phyloP scores from a whole-genome alignment of 2,888 invertebrate genomes.

The Sussaba pulchella region DNA sequence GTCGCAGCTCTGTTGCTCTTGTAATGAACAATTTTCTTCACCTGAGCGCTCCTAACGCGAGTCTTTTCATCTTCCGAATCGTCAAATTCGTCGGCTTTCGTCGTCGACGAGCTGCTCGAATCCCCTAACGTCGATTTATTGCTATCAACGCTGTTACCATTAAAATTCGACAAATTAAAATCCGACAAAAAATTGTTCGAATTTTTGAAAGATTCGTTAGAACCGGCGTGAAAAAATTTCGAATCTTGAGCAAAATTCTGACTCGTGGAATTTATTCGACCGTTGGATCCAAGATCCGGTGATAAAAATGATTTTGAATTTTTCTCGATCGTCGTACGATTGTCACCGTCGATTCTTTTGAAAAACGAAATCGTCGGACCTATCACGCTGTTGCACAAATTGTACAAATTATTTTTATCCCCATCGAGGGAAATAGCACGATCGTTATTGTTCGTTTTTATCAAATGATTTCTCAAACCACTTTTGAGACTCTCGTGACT shows the following conservation, averaged over 20 bases:
- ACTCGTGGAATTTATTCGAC: slow-evolving; percentile 29
- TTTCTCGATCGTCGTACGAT: slow-evolving; percentile 35
- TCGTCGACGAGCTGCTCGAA: slow-evolving; percentile 76
- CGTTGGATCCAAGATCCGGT: slow-evolving; percentile 26
- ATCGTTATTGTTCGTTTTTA: slow-evolving; percentile 66
- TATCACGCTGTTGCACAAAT: slow-evolving; percentile 52
- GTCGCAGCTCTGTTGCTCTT: slow-evolving; percentile 87
- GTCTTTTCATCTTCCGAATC: slow-evolving; percentile 74
- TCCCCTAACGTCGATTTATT: slow-evolving; percentile 78
- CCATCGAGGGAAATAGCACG: slow-evolving; percentile 60
- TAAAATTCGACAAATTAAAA: slow-evolving; percentile 43
- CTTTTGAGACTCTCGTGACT: slow-evolving; percentile 78
- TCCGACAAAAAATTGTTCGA: slow-evolving; percentile 40
- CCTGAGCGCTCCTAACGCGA: slow-evolving; percentile 78
- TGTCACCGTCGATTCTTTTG: slow-evolving; percentile 44
- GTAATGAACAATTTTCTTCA: slow-evolving; percentile 85
- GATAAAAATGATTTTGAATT: slow-evolving; percentile 50
- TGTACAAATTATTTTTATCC: slow-evolving; percentile 62
- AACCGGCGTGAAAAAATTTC: slow-evolving; percentile 55
- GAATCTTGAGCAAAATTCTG: slow-evolving; percentile 48
- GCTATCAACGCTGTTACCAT: slow-evolving; percentile 77
- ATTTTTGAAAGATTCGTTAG: slow-evolving; percentile 26
- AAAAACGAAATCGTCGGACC: slow-evolving; percentile 46
- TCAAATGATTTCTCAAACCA: slow-evolving; percentile 74
- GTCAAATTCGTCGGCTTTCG: slow-evolving; percentile 69